Percentiles rank a stretch among this genome's conserved stretches.
Evolutionary conservation across 2,888 invertebrate species (phyloP).

Genomic region (Scelioninae gen. 2): DNA sequence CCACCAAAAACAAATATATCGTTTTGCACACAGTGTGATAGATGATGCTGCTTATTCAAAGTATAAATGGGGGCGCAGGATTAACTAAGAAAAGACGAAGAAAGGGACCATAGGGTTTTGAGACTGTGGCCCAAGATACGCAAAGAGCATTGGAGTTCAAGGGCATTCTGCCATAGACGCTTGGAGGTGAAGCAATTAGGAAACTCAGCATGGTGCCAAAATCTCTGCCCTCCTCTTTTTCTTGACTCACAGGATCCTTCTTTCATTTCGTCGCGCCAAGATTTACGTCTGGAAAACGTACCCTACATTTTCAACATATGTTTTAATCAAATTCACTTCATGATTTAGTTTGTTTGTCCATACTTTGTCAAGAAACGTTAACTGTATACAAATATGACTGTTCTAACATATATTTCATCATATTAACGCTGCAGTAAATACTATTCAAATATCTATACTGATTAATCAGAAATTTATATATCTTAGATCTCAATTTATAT

Average conservation of each 20-base stretch:
- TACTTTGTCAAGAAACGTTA: too few species aligned
- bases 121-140: slow-evolving; percentile 63
- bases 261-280: slow-evolving; percentile 47
- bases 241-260: slow-evolving; percentile 57
- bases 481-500: too few species aligned
- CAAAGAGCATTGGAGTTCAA: slow-evolving; percentile 69
- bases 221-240: slow-evolving; percentile 67
- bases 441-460: too few species aligned
- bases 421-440: too few species aligned
- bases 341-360: not conserved
- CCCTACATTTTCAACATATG: slow-evolving; percentile 36
- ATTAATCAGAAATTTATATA: too few species aligned
- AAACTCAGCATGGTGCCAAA: slow-evolving; percentile 74
- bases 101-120: slow-evolving; percentile 63
- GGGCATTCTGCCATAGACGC: slow-evolving; percentile 69
- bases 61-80: slow-evolving; percentile 62
- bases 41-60: slow-evolving; percentile 74
- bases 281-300: slow-evolving; percentile 16
- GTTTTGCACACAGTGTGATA: slow-evolving; percentile 74
- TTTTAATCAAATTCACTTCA: slow-evolving; percentile 28
- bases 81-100: slow-evolving; percentile 54
- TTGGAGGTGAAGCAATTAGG: slow-evolving; percentile 74
- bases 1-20: slow-evolving; percentile 74
- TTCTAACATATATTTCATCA: too few species aligned
- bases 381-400: too few species aligned